Evolutionary conservation across 1,140 invertebrate genomes (phyloP).

Genomic region (Scaptomyza pallida): DNA sequence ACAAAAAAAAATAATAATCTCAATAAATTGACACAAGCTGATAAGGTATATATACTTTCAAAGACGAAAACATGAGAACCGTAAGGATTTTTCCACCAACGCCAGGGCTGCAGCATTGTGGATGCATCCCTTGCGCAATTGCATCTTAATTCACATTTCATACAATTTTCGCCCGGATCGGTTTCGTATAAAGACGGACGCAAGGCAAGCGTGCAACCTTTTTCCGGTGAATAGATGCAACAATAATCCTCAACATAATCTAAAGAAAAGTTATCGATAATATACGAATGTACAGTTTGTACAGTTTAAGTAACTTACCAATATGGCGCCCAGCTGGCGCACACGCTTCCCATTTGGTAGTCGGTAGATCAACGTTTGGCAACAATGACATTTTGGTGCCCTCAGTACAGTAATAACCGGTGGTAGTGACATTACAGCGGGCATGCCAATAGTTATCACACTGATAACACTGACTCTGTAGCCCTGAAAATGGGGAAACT

Average conservation of each 20-base stretch:
- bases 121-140: neutral
- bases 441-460: neutral
- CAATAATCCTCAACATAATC: neutral
- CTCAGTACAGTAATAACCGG: neutral
- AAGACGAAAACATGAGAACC: no score
- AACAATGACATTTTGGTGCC: neutral
- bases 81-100: no score
- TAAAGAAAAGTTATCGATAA: neutral
- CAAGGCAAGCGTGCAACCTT: neutral
- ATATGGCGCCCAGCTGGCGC: neutral
- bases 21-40: conserved; percentile 17
- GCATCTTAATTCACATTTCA: neutral
- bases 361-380: neutral
- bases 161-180: neutral
- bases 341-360: neutral
- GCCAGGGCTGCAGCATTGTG: neutral
- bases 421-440: neutral
- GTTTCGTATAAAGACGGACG: neutral
- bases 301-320: neutral
- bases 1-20: neutral
- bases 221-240: neutral
- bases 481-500: neutral
- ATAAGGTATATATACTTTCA: conserved; percentile 1
- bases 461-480: neutral
- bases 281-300: neutral